Percentiles rank a stretch among this genome's conserved stretches.
phyloP scores from a whole-genome alignment of 1,140 invertebrate species.

The Dinothrombium tinctorium region DNA sequence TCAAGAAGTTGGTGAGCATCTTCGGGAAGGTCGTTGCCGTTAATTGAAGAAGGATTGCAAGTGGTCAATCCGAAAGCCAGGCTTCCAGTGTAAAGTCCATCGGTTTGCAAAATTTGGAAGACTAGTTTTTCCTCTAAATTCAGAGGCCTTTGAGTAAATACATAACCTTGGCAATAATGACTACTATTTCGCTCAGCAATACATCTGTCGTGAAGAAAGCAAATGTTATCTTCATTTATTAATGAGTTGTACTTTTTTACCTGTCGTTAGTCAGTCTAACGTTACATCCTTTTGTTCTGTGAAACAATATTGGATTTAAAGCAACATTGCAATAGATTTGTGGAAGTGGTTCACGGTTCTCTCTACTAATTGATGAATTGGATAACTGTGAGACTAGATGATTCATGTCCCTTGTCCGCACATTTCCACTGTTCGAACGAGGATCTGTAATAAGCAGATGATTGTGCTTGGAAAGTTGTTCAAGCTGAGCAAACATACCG shows the following conservation, averaged over 20 bases:
- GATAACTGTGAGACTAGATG: no score
- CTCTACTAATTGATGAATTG: not conserved
- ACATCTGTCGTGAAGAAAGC: conserved; percentile 25
- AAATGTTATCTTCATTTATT: no score
- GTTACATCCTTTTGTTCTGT: conserved; percentile 50
- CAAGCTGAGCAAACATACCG: conserved; percentile 12
- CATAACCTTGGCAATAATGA: conserved; percentile 81
- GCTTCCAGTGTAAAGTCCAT: conserved; percentile 59
- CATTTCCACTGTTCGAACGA: not conserved
- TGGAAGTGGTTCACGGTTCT: conserved; percentile 5
- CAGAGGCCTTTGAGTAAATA: conserved; percentile 64
- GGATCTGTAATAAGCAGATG: not conserved
- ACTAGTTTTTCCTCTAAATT: conserved; percentile 61
- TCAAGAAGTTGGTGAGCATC: conserved; percentile 77
- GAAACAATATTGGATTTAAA: conserved; percentile 20
- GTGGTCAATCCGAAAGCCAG: conserved; percentile 76
- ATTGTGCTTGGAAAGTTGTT: not conserved
- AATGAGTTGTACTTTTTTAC: conserved; percentile 1
- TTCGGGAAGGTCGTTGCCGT: conserved; percentile 51
- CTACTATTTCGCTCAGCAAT: conserved; percentile 51
- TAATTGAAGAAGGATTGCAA: conserved; percentile 54
- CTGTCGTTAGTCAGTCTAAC: conserved; percentile 47
- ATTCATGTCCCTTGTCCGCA: not conserved
- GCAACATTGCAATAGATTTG: conserved; percentile 8
- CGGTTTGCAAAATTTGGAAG: conserved; percentile 56